Base-by-base conservation (phyloP, 2,888 invertebrate species). In the Erpobdella octoculata region DNA sequence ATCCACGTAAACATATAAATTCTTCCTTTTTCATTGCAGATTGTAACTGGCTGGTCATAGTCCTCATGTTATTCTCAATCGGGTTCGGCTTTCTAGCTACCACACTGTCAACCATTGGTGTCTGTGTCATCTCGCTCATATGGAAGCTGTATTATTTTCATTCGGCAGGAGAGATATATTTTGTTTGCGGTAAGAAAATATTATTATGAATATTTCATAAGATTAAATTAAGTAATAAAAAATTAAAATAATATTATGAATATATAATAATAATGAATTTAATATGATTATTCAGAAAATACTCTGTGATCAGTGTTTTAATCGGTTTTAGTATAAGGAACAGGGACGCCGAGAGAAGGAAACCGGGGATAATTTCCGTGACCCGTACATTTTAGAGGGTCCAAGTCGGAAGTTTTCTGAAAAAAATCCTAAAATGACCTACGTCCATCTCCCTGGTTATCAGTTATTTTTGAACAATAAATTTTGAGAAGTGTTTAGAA, bases 71-170 rank as follows among this genome's bases (percentile, higher is more conserved):
- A 58, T 81, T 82, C 72, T 78, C 82, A 1, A 78, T 81, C 2
- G 77, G 79, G 5, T 81, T 82, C 71, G 81, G 82, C 15, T 78
- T 81, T 74, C 75, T 82, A 15, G 82, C 82, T 5, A 78, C 80
- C 6, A 76, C 80, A n/a, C 77, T 83, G 28, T 79, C 81, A 18
- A 78, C 82, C 1, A 79, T 79, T 66, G 83, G 82, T 6, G 79
- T 81, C 18, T 81, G 80, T 74, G 79, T 81, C 2, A 78, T 78
- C 8, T 78, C 80, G 0, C 77, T 82, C 35, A 79, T 81, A 62
- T 80, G 78, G 77, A 83, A 82, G 76, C 81, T 83, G 46, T 82
- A 83, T 77, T 83, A 82, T 78, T 83, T 79, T 77, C 83, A 83
- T 75, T 82, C 82, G 2, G 80, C 83, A 18, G 82, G 82, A 33